phyloP scores from a whole-genome alignment of 2,113 vertebrate genomes.

The Oophaga pumilio region DNA sequence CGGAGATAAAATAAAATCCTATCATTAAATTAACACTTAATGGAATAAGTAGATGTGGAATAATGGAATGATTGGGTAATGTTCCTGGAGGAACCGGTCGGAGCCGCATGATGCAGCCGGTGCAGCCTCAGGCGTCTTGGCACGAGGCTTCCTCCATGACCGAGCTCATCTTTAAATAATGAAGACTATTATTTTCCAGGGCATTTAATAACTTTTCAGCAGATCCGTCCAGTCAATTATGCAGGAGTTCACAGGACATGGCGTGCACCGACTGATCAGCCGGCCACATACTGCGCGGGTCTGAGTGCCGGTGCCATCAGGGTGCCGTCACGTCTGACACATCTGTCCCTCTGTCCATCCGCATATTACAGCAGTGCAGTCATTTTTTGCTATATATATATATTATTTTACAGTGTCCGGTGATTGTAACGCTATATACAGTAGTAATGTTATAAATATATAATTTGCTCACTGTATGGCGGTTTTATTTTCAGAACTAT shows the following conservation, averaged over 20 bases:
- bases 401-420: too few species aligned
- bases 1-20: not conserved
- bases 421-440: too few species aligned
- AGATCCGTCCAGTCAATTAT: constrained; percentile 45
- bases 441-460: too few species aligned
- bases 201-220: constrained; percentile 48
- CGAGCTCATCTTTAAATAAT: constrained; percentile 49
- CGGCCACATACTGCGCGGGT: not conserved
- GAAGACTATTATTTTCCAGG: constrained; percentile 45
- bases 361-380: not conserved
- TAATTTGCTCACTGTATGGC: not conserved
- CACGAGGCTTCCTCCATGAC: not conserved
- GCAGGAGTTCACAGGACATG: constrained; percentile 28
- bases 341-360: not conserved
- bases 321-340: not conserved
- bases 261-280: not conserved
- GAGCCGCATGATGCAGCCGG: not conserved
- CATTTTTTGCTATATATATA: too few species aligned
- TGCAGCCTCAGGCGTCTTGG: constrained; percentile 15
- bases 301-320: not conserved
- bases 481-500: too few species aligned
- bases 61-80: not conserved
- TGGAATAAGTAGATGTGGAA: not conserved
- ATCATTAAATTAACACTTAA: constrained; percentile 11
- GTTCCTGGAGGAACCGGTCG: not conserved